Evolutionary conservation across 2,888 invertebrate genomes (phyloP).

Genomic region (Empis stercorea): DNA sequence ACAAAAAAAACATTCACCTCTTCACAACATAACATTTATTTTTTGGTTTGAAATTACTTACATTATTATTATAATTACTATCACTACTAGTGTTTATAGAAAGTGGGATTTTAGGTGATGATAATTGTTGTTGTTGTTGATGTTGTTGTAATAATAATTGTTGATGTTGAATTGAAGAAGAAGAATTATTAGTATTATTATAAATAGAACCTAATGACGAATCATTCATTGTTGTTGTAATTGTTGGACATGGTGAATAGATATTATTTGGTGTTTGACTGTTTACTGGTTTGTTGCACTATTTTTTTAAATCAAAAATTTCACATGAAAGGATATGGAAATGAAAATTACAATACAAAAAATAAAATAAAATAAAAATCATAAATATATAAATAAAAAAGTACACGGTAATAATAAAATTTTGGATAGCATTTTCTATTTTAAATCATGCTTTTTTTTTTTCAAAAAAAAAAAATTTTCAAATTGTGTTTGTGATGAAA

Average conservation of each 20-base stretch:
- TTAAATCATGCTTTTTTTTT: too few relatives aligned
- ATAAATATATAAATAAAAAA: conserved; percentile 12
- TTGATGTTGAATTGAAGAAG: conserved; percentile 8
- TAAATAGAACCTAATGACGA: background rate
- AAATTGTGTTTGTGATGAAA: too few relatives aligned
- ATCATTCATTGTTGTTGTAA: background rate
- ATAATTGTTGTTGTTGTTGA: conserved; percentile 12
- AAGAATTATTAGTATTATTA: background rate
- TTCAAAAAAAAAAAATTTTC: too few relatives aligned
- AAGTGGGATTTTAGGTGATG: conserved; percentile 9
- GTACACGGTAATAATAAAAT: background rate
- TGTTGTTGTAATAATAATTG: conserved; percentile 12
- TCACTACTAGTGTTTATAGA: conserved; percentile 13
- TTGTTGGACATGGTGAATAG: conserved; percentile 11
- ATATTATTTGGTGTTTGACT: conserved; percentile 9
- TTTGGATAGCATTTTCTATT: too few relatives aligned
- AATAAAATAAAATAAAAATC: conserved; percentile 11
- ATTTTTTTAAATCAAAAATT: background rate
- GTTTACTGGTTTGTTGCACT: background rate
- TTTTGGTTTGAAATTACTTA: conserved; percentile 9
- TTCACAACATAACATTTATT: too few relatives aligned
- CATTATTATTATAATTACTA: conserved; percentile 14
- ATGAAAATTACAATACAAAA: conserved; percentile 9
- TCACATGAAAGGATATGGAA: background rate
- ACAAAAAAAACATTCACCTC: too few relatives aligned